Evolutionary conservation across 2,888 invertebrate species (phyloP).

Genomic region (Dasysyrphus albostriatus): DNA sequence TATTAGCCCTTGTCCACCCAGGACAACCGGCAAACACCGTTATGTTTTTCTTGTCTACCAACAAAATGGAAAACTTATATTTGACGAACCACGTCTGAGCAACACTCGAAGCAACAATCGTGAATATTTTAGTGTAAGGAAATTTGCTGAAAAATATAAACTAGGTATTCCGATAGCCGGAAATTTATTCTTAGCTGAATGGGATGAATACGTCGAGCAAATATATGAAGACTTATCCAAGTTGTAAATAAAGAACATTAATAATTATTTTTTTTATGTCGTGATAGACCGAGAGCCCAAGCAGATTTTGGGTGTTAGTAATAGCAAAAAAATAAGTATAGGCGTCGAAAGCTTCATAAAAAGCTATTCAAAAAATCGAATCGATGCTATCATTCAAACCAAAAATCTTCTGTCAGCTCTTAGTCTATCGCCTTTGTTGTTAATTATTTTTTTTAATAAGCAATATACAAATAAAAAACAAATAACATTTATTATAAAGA

Average conservation of each 20-base stretch:
- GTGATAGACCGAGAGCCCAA: no score
- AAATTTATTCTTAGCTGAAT: constrained; percentile 91
- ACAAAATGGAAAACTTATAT: constrained; percentile 86
- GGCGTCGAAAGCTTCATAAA: no score
- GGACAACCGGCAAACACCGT: constrained; percentile 90
- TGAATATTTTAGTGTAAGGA: constrained; percentile 87
- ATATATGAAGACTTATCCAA: constrained; percentile 45
- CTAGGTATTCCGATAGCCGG: constrained; percentile 90
- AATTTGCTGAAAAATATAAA: constrained; percentile 89
- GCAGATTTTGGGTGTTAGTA: no score
- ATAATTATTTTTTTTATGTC: not conserved
- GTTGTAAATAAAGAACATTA: not conserved
- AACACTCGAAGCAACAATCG: constrained; percentile 85
- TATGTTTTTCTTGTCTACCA: constrained; percentile 92
- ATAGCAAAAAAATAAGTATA: no score
- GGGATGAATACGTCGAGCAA: constrained; percentile 86
- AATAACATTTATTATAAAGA: constrained; percentile 32
- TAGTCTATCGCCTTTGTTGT: no score
- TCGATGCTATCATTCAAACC: no score
- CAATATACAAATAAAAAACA: not conserved
- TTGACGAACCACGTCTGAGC: constrained; percentile 84
- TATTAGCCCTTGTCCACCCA: constrained; percentile 93
- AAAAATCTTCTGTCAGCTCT: no score
- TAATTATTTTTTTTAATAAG: not conserved
- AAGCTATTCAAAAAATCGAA: no score